These are phyloP conservation scores for Chironomus striatipennis DNA, from an alignment of 1,140 invertebrate species.

Conservation along the genomic window DNA sequence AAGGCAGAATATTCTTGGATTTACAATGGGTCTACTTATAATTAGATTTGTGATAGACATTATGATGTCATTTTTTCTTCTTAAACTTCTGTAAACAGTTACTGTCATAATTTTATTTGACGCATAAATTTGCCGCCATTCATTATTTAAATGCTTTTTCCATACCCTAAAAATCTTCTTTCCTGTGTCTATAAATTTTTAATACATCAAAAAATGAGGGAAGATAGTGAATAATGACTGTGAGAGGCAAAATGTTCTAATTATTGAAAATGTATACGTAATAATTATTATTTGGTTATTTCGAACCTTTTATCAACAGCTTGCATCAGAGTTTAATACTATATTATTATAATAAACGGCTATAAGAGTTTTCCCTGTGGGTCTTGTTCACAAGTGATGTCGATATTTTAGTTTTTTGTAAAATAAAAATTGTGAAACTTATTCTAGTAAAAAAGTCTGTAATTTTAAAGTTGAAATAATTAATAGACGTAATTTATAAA, in stretches of 20 bases:
- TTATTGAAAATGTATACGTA: background rate
- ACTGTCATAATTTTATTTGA: background rate
- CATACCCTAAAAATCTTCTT: background rate
- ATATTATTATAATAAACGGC: background rate
- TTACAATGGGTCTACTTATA: no score
- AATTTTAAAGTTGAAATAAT: no score
- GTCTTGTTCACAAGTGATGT: background rate
- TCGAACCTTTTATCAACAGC: background rate
- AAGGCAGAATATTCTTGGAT: no score
- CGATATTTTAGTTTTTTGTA: background rate
- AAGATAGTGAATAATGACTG: background rate
- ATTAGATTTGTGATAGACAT: no score
- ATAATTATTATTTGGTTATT: background rate
- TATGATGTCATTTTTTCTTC: background rate
- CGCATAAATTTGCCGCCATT: background rate
- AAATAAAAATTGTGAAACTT: no score
- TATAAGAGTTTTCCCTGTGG: background rate
- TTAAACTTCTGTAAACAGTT: background rate
- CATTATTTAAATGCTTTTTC: no score
- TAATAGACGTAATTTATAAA: no score
- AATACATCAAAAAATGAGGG: background rate
- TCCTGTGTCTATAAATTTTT: background rate
- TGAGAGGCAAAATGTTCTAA: background rate
- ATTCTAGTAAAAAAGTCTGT: no score
- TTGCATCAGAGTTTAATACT: background rate